A percentile compares a stretch with the other conserved stretches of the same genome.
These are phyloP conservation scores for Mylabris sibirica DNA, from an alignment of 2,888 invertebrate genomes.

Conservation along the genomic window DNA sequence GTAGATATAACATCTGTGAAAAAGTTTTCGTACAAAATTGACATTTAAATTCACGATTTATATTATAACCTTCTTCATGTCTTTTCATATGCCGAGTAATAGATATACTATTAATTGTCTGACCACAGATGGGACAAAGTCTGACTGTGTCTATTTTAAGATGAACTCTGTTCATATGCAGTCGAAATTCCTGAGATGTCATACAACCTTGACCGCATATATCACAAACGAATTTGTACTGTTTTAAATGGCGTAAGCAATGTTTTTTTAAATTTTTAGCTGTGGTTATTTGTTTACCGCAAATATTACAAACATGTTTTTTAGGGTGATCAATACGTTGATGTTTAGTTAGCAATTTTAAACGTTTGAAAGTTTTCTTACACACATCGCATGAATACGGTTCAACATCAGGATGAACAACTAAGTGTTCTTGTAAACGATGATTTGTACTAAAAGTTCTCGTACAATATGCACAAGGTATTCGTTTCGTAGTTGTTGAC, in stretches of 20 bases:
- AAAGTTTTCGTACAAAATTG: neutral
- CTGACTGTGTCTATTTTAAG: neutral
- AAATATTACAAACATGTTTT: slow-evolving; percentile 16
- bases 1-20: neutral
- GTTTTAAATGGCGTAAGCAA: slow-evolving; percentile 64
- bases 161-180: neutral
- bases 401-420: neutral
- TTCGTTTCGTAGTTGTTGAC: neutral
- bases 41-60: neutral
- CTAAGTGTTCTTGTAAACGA: neutral
- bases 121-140: neutral
- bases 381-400: neutral
- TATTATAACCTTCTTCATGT: neutral
- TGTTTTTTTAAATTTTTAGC: slow-evolving; percentile 49
- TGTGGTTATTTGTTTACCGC: neutral
- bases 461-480: neutral
- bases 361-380: neutral
- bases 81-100: neutral
- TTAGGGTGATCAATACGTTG: neutral
- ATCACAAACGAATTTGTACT: slow-evolving; percentile 64
- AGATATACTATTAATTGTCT: neutral
- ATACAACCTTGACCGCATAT: slow-evolving; percentile 48
- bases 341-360: neutral
- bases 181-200: slow-evolving; percentile 25
- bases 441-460: neutral